Conservation (phyloP, 1,140 invertebrate genomes). For the Branchinecta lynchi region DNA sequence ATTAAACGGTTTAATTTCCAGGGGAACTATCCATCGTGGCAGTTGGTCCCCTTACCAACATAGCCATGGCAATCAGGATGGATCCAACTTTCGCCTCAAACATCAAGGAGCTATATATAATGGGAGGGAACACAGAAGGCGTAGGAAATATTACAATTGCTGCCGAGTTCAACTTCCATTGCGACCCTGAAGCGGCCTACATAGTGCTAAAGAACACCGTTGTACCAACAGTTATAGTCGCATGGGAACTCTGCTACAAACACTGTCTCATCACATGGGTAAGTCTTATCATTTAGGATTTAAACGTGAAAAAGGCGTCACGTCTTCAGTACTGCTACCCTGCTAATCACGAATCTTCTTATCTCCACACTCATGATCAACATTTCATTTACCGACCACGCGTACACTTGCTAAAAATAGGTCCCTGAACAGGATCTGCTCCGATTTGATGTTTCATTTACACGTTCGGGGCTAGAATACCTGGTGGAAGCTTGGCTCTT, state of each 20-base stretch:
- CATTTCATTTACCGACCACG: slow-evolving; percentile 2
- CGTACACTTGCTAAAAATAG: too few relatives aligned
- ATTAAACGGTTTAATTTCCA: slow-evolving; percentile 21
- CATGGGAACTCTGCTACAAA: slow-evolving; percentile 28
- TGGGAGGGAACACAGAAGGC: slow-evolving; percentile 42
- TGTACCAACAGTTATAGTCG: slow-evolving; percentile 26
- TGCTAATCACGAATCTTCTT: background rate
- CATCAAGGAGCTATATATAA: slow-evolving; percentile 37
- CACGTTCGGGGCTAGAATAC: too few relatives aligned
- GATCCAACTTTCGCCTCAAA: slow-evolving; percentile 37
- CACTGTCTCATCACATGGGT: slow-evolving; percentile 19
- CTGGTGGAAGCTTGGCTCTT: too few relatives aligned
- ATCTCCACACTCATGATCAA: background rate
- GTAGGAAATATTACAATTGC: slow-evolving; percentile 37
- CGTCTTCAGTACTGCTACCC: background rate
- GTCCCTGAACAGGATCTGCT: too few relatives aligned
- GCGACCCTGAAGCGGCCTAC: slow-evolving; percentile 44
- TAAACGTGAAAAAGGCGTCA: background rate
- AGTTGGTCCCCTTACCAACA: slow-evolving; percentile 44
- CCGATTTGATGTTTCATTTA: too few relatives aligned
- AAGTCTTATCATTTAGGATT: slow-evolving; percentile 12
- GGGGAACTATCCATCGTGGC: slow-evolving; percentile 35
- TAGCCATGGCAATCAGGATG: slow-evolving; percentile 40
- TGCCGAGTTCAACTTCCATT: slow-evolving; percentile 48
- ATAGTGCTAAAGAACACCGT: slow-evolving; percentile 34